These are phyloP conservation scores for Dryocosmus kuriphilus DNA, from an alignment of 2,888 invertebrate species.

Conservation along the genomic window DNA sequence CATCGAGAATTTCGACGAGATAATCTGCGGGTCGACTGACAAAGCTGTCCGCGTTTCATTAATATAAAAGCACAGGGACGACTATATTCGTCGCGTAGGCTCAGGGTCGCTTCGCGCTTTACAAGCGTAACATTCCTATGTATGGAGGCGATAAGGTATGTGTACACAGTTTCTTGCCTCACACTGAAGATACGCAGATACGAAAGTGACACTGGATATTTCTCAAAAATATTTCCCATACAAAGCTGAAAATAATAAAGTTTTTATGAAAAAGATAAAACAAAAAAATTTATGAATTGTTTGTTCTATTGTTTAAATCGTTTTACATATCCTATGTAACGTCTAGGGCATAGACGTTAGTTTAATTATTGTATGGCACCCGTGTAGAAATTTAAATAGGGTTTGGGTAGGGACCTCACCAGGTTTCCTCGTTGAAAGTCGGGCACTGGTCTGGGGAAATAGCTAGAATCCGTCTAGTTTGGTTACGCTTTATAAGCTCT, in stretches of 20 bases:
- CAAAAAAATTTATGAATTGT: not conserved
- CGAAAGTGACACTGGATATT: not conserved
- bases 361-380: not conserved
- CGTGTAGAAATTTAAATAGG: too few relatives aligned
- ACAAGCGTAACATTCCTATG: constrained; percentile 47
- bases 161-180: constrained; percentile 3
- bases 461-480: too few relatives aligned
- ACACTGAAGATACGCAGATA: not conserved
- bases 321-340: not conserved
- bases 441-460: too few relatives aligned
- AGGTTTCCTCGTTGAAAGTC: too few relatives aligned
- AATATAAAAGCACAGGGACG: constrained; percentile 59
- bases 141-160: constrained; percentile 61
- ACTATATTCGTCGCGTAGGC: constrained; percentile 59
- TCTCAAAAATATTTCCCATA: not conserved
- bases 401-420: too few relatives aligned
- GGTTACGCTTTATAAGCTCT: too few relatives aligned
- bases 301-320: not conserved
- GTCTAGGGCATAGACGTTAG: not conserved
- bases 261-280: not conserved
- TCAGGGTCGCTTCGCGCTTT: not conserved
- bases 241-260: not conserved
- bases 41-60: constrained; percentile 69
- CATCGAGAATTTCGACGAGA: constrained; percentile 59
- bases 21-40: constrained; percentile 65